A percentile compares a stretch with the other conserved stretches of the same genome.
Conservation (phyloP, 2,888 invertebrate species). For the Salpingus planirostris region DNA sequence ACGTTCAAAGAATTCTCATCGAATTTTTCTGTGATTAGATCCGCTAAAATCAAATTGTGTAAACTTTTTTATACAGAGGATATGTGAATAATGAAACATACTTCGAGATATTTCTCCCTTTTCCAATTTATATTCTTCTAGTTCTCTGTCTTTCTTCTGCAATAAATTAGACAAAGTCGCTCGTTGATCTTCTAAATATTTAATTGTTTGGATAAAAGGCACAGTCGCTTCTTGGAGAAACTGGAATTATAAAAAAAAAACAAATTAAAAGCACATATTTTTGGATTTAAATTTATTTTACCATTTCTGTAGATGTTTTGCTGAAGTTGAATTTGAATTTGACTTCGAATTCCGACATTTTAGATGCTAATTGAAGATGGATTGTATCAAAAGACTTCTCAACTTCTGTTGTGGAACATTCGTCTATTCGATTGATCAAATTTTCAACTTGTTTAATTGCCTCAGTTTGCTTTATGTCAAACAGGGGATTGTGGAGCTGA, state of each 20-base stretch:
- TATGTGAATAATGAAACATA: slow-evolving; percentile 34
- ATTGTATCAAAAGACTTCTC: slow-evolving; percentile 9
- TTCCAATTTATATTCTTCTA: slow-evolving; percentile 46
- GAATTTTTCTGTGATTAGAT: slow-evolving; percentile 34
- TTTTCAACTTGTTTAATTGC: slow-evolving; percentile 13
- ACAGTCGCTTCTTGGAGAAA: slow-evolving; percentile 30
- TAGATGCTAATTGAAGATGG: slow-evolving; percentile 15
- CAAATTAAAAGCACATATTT: not conserved
- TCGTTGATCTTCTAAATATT: slow-evolving; percentile 43
- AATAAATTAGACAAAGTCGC: slow-evolving; percentile 39
- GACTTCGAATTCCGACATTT: slow-evolving; percentile 13
- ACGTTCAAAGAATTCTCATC: slow-evolving; percentile 17
- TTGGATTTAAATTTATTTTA: slow-evolving; percentile 4
- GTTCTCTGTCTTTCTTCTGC: slow-evolving; percentile 48
- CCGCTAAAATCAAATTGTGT: slow-evolving; percentile 24
- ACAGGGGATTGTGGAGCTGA: slow-evolving; percentile 30
- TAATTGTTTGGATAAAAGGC: slow-evolving; percentile 39
- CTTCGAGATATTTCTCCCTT: slow-evolving; percentile 44
- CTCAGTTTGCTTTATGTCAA: slow-evolving; percentile 24
- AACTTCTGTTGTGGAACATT: slow-evolving; percentile 13
- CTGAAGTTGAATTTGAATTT: slow-evolving; percentile 9
- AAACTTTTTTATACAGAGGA: not conserved
- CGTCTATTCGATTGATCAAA: slow-evolving; percentile 10
- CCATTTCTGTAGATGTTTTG: slow-evolving; percentile 12
- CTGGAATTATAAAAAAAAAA: slow-evolving; percentile 12